These are phyloP conservation scores for Orientallactaga sibirica DNA, from an alignment of 2,797 vertebrate species.

Conservation along the genomic window DNA sequence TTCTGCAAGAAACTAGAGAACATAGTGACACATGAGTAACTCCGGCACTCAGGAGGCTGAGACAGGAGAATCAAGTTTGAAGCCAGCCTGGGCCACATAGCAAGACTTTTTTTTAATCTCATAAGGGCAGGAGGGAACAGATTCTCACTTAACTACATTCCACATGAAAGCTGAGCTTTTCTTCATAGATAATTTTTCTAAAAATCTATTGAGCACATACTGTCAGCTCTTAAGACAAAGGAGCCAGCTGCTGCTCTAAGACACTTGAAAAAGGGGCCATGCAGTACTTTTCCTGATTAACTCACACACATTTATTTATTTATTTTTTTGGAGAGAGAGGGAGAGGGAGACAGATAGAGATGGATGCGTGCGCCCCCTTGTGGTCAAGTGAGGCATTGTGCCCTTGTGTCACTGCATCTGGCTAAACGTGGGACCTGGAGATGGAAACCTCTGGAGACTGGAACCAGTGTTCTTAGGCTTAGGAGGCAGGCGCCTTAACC, in stretches of 20 bases:
- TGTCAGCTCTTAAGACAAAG: not conserved
- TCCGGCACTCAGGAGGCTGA: not conserved
- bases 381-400: too few species aligned
- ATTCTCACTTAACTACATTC: too few species aligned
- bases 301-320: not conserved
- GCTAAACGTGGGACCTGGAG: too few species aligned
- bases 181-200: not conserved
- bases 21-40: not conserved
- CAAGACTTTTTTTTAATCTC: not conserved
- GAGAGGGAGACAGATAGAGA: too few species aligned
- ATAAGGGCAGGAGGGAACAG: too few species aligned
- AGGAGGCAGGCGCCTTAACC: too few species aligned
- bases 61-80: not conserved
- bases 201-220: not conserved
- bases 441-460: too few species aligned
- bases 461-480: too few species aligned
- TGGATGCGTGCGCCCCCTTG: too few species aligned
- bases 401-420: too few species aligned
- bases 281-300: not conserved
- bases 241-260: not conserved
- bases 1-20: not conserved
- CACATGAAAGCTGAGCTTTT: not conserved
- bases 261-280: not conserved
- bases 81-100: not conserved
- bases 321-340: too few species aligned